Evolutionary conservation across 2,797 vertebrate genomes (phyloP), one percentile per base, ranked within the genome.

Genomic region (Harpagifer antarcticus): DNA sequence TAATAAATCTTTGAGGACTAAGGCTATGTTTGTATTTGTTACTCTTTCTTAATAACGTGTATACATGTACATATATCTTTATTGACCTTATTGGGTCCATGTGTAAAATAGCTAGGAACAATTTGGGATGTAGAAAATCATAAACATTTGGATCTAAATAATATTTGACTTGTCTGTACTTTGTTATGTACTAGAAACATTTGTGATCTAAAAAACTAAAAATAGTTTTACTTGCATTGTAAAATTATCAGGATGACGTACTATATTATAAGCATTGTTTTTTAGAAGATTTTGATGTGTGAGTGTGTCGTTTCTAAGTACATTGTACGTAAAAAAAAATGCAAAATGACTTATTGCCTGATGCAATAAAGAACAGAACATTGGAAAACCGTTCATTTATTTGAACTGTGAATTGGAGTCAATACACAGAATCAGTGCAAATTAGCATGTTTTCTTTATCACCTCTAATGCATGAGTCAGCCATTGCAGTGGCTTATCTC

Each of bases 171-270:
- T 15, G 19, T 53, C 27, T 56, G 4, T 20, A 3, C 11, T 37
- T 9, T 37, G n/a, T 27, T 33, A 16, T 45, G 17, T 16, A 17
- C 33, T 7, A 20, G 23, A 6, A 56, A 4, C 43, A 56, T 40
- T 6, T 40, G 16, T 19, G 42, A 58, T 69, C 19, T 42, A 4
- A 7, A 40, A 43, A 44, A 40, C 13, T 5, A 19, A 31, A 23
- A 3, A 0, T 13, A 23, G 7, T 44, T 27, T 48, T 67, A 7
- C 19, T 19, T 48, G 31, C 14, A 67, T 10, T 8, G 17, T 43
- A 11, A 2, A 19, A 56, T 1, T 0, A 5, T 33, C 37, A 42
- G 8, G 40, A 17, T 40, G 2, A 0, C 3, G 33, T 16, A 1
- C 49, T 40, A 37, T 37, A 6, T 5, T 33, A 9, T 37, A 37